These are phyloP conservation scores for Synchiropus splendidus DNA, from an alignment of 2,113 vertebrate genomes.

Conservation along the genomic window DNA sequence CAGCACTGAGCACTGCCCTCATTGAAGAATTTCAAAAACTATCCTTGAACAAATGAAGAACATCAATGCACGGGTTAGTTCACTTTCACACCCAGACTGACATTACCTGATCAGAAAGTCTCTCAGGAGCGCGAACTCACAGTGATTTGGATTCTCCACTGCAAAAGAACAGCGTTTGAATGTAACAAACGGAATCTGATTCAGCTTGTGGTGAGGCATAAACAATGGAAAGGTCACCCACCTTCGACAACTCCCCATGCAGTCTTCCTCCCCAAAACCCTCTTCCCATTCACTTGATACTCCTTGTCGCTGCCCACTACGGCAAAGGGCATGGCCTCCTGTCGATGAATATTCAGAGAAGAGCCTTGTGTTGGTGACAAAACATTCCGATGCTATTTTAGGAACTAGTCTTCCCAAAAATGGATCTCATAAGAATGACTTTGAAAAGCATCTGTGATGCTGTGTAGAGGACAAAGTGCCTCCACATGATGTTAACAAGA, in stretches of 20 bases:
- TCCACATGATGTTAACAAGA: too few relatives aligned
- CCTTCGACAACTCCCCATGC: slow-evolving; percentile 97
- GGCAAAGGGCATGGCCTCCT: slow-evolving; percentile 96
- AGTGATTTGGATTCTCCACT: slow-evolving; percentile 97
- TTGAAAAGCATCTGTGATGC: background rate
- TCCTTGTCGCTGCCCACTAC: slow-evolving; percentile 97
- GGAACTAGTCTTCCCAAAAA: slow-evolving; percentile 5
- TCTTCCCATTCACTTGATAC: slow-evolving; percentile 91
- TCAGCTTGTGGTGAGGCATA: background rate
- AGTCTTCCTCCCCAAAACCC: slow-evolving; percentile 90
- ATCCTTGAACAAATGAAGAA: too few relatives aligned
- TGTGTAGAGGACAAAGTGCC: background rate
- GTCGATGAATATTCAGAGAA: slow-evolving; percentile 9
- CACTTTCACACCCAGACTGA: slow-evolving; percentile 1
- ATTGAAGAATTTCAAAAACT: too few relatives aligned
- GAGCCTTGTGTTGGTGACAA: too few relatives aligned
- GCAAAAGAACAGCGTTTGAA: slow-evolving; percentile 46
- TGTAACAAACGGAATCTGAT: background rate
- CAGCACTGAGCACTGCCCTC: too few relatives aligned
- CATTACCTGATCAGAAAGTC: slow-evolving; percentile 95
- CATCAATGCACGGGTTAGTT: too few relatives aligned
- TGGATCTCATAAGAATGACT: too few relatives aligned
- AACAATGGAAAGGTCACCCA: slow-evolving; percentile 41
- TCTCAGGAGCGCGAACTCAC: slow-evolving; percentile 91
- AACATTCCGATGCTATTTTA: too few relatives aligned